These are phyloP conservation scores for Leucoraja erinaceus DNA, from an alignment of 2,113 vertebrate species.

Conservation along the genomic window DNA sequence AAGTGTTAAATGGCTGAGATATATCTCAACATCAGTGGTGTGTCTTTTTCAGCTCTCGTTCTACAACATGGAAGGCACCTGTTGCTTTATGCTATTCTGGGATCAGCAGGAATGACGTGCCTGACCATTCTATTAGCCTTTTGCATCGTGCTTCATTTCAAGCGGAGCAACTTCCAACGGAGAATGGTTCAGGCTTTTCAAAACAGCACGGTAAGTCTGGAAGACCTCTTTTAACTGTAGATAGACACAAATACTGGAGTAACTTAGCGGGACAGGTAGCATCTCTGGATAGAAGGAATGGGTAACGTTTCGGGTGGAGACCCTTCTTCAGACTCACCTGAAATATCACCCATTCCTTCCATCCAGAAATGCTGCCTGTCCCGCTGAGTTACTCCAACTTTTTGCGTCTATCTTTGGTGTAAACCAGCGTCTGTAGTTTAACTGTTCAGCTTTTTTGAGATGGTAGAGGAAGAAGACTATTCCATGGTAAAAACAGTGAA, in stretches of 20 bases:
- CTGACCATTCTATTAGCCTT: slow-evolving; percentile 76
- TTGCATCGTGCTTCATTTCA: slow-evolving; percentile 75
- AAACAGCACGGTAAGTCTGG: slow-evolving; percentile 61
- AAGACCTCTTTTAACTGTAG: not conserved
- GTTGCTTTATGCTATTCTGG: slow-evolving; percentile 79
- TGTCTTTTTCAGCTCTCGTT: not conserved
- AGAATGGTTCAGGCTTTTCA: slow-evolving; percentile 78
- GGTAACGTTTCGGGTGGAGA: too few relatives aligned
- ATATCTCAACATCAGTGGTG: not conserved
- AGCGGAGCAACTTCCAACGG: slow-evolving; percentile 68
- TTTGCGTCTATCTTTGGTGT: too few relatives aligned
- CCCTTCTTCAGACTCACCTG: too few relatives aligned
- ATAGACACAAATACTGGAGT: too few relatives aligned
- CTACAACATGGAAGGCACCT: slow-evolving; percentile 57
- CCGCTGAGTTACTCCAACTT: too few relatives aligned
- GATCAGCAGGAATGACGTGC: slow-evolving; percentile 83
- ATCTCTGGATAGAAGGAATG: too few relatives aligned
- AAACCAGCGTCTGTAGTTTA: not conserved
- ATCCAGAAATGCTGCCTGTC: too few relatives aligned
- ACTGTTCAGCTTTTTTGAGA: too few relatives aligned
- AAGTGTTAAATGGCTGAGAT: not conserved
- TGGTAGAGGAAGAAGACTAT: too few relatives aligned
- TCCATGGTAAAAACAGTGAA: too few relatives aligned
- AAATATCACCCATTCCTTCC: too few relatives aligned
- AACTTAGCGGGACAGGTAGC: too few relatives aligned